phyloP scores from a whole-genome alignment of 2,888 invertebrate species.

The Macrosiphum euphorbiae region DNA sequence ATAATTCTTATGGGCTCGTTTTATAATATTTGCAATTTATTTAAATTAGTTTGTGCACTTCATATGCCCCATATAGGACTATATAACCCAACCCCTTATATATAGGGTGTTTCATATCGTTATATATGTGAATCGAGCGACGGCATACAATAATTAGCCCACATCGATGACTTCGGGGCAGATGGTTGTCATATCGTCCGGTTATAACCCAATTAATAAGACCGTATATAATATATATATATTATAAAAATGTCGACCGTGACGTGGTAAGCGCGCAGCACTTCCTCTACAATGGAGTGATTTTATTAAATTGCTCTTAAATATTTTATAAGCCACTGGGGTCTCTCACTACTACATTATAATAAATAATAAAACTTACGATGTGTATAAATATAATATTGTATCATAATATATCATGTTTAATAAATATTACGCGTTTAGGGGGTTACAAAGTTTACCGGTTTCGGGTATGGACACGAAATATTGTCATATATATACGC shows the following conservation, averaged over 20 bases:
- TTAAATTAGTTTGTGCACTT: neutral
- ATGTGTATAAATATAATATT: constrained; percentile 8
- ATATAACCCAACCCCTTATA: neutral
- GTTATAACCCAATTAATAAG: constrained; percentile 54
- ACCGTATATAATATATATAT: neutral
- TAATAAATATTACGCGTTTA: neutral
- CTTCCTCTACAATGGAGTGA: neutral
- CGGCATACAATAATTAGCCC: constrained; percentile 31
- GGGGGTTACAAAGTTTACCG: neutral
- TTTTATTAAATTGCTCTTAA: neutral
- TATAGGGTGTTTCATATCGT: neutral
- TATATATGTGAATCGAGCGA: neutral
- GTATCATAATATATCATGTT: neutral
- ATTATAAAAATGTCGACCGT: neutral
- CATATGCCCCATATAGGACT: neutral
- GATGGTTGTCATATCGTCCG: neutral
- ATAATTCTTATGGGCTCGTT: neutral
- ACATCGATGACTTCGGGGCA: neutral
- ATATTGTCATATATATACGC: neutral
- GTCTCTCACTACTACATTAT: neutral
- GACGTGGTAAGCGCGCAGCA: neutral
- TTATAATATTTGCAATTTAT: neutral
- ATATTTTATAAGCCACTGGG: neutral
- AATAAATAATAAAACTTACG: neutral
- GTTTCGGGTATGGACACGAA: constrained; percentile 9